These are phyloP conservation scores for Musca vetustissima DNA, from an alignment of 1,140 invertebrate species.

Conservation along the genomic window DNA sequence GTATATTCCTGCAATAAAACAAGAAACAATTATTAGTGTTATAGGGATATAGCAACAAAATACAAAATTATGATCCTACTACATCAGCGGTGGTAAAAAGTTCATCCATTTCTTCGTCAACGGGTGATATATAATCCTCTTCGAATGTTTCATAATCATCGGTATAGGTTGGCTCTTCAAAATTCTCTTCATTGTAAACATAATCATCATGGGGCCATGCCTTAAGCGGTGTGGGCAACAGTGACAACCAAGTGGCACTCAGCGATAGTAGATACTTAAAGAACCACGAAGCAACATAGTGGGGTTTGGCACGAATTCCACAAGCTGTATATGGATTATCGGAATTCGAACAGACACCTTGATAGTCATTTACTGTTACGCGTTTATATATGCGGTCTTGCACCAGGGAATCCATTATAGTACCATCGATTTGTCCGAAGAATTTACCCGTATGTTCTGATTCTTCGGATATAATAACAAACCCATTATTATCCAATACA, in stretches of 20 bases:
- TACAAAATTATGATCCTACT: slow-evolving; percentile 3
- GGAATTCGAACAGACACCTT: slow-evolving; percentile 80
- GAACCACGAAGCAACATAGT: slow-evolving; percentile 45
- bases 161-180: slow-evolving; percentile 48
- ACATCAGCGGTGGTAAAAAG: slow-evolving; percentile 52
- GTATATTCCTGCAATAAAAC: slow-evolving; percentile 46
- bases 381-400: slow-evolving; percentile 87
- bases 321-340: slow-evolving; percentile 70
- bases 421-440: slow-evolving; percentile 92
- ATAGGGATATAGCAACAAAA: background rate
- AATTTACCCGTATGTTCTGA: slow-evolving; percentile 81
- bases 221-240: slow-evolving; percentile 41
- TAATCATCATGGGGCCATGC: slow-evolving; percentile 55
- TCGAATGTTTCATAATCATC: slow-evolving; percentile 51
- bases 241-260: slow-evolving; percentile 44
- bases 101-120: slow-evolving; percentile 51
- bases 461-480: slow-evolving; percentile 87
- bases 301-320: slow-evolving; percentile 39
- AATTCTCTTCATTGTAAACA: slow-evolving; percentile 49
- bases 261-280: slow-evolving; percentile 47
- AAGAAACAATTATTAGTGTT: background rate
- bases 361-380: slow-evolving; percentile 84
- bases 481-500: slow-evolving; percentile 90
- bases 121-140: slow-evolving; percentile 41
- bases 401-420: slow-evolving; percentile 90